Evolutionary conservation across 2,888 invertebrate genomes (phyloP), one percentile per base, ranked within the genome.

Genomic region (Coleophora deauratella): DNA sequence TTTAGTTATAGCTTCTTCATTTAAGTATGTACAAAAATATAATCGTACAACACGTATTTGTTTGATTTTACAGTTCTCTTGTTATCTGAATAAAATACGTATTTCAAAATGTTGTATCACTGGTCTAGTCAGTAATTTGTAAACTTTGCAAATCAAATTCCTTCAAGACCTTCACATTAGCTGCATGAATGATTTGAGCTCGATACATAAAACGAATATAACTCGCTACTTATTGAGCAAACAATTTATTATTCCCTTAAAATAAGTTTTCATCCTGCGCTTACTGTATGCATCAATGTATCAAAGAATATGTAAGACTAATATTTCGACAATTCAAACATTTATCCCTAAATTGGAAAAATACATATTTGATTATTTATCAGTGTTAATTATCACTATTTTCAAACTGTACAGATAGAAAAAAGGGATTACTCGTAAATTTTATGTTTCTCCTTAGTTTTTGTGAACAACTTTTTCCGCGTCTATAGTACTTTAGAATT

Each of bases 11-110:
- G 71, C 60, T 62, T 66, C 64, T 70, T 62, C 68, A 75, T 74
- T 74, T 82, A 84, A 82, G 78, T 84, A 84, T 84, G 78, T 84
- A 82, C 82, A 82, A 80, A 80, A 79, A 81, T 82, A 82, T 80
- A n/a, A n/a, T n/a, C n/a, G n/a, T n/a, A 84, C 81, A 82, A 76
- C 74, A 76, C 76, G 68, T 74, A 54, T 54, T 62, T 63, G 68
- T 60, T n/a, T n/a, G n/a, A 50, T 47, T 49, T 46, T 44, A 41
- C 48, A 58, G 59, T 57, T 51, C 54, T 56, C 51, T 52, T 27
- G 32, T 27, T 21, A 21, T 21, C 21, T 21, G 21, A 21, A 21
- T 21, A 21, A 21, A 21, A 21, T 21, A 21, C 21, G 6, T 21
- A 21, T 21, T 21, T 21, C 6, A 21, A 21, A 21, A 21, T 4